phyloP scores from a whole-genome alignment of 23 tunicate genomes.

The Corella eumyota region DNA sequence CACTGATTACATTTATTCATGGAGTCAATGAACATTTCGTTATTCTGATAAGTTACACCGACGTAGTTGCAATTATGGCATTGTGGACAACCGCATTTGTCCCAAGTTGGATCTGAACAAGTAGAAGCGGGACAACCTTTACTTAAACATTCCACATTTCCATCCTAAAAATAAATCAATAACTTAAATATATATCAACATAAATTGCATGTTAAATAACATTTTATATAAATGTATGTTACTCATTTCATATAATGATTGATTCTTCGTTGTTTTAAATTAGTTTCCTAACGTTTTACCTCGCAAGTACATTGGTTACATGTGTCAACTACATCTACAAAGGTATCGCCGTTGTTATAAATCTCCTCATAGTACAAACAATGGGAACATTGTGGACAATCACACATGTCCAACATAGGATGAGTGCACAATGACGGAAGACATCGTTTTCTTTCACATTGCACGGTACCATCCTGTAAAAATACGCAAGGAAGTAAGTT shows the following conservation, averaged over 20 bases:
- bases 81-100: constrained; percentile 60
- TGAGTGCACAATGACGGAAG: constrained; percentile 49
- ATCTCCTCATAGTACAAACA: constrained; percentile 26
- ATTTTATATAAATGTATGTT: too few relatives aligned
- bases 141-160: constrained; percentile 63
- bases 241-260: too few relatives aligned
- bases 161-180: constrained; percentile 40
- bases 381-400: constrained; percentile 43
- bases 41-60: constrained; percentile 48
- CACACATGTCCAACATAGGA: constrained; percentile 46
- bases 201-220: too few relatives aligned
- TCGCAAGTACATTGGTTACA: constrained; percentile 61
- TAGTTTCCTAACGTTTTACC: too few relatives aligned
- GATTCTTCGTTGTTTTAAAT: too few relatives aligned
- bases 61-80: constrained; percentile 46
- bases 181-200: too few relatives aligned
- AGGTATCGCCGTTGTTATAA: constrained; percentile 18
- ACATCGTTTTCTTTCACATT: constrained; percentile 44
- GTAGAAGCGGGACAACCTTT: constrained; percentile 11
- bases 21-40: constrained; percentile 44
- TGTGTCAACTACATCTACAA: constrained; percentile 34
- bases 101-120: constrained; percentile 40
- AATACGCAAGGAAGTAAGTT: neutral
- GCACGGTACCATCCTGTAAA: constrained; percentile 61
- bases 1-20: constrained; percentile 80